Percentiles rank a stretch among this genome's conserved stretches.
Conservation (phyloP, 2,888 invertebrate genomes). For the Microctonus brassicae region DNA sequence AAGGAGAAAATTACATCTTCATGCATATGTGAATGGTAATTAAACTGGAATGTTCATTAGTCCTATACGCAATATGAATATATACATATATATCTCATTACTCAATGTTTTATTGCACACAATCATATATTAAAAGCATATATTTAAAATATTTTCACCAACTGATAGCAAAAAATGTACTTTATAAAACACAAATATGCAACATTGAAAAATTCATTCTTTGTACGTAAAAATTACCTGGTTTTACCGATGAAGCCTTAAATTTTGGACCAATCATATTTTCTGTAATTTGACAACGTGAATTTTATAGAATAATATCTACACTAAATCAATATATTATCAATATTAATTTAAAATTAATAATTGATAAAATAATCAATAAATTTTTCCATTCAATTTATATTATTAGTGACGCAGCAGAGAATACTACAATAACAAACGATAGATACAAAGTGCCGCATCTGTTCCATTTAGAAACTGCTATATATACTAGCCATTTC, state of each 20-base stretch:
- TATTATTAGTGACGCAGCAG: not conserved
- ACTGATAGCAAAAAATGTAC: too few relatives aligned
- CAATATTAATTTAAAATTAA: not conserved
- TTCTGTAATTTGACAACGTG: slow-evolving; percentile 70
- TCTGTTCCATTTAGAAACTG: slow-evolving; percentile 33
- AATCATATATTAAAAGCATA: not conserved
- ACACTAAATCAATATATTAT: too few relatives aligned
- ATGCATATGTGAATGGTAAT: slow-evolving; percentile 9
- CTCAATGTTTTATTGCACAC: not conserved
- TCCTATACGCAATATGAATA: not conserved
- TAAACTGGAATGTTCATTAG: not conserved
- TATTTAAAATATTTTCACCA: not conserved
- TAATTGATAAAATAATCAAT: not conserved
- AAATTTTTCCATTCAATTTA: not conserved
- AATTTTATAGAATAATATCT: not conserved
- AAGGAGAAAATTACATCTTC: slow-evolving; percentile 26
- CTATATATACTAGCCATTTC: slow-evolving; percentile 28
- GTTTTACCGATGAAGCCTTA: slow-evolving; percentile 82
- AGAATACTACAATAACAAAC: slow-evolving; percentile 6
- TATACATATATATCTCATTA: not conserved
- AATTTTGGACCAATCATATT: slow-evolving; percentile 84
- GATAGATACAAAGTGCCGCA: slow-evolving; percentile 24
- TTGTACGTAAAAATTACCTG: slow-evolving; percentile 76
- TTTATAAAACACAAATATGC: too few relatives aligned
- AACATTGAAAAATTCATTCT: slow-evolving; percentile 74